These are phyloP conservation scores for Amazona vittata DNA, from an alignment of 2,113 vertebrate species.

Conservation along the genomic window DNA sequence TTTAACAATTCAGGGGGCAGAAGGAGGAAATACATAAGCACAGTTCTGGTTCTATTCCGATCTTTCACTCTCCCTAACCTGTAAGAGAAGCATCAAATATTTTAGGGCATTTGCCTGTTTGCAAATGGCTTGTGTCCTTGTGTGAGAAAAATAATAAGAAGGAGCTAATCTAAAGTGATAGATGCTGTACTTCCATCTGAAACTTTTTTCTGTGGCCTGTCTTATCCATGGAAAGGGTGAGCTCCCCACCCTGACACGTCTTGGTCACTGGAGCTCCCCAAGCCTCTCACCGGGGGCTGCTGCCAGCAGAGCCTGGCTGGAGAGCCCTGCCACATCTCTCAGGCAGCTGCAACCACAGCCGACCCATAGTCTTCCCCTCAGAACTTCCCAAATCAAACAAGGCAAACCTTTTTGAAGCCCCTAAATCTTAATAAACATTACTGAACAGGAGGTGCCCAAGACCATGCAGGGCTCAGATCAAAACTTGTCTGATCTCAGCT, in stretches of 20 bases:
- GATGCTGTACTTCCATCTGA: background rate
- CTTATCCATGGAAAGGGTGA: background rate
- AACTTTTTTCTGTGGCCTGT: background rate
- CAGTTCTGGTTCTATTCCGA: background rate
- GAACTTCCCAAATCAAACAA: background rate
- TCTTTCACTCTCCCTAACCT: background rate
- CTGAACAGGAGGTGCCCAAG: background rate
- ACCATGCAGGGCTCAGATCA: background rate
- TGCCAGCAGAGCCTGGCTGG: background rate
- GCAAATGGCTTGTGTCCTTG: background rate
- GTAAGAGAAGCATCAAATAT: background rate
- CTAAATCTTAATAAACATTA: background rate
- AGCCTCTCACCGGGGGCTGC: rapidly evolving
- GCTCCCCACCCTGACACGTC: rapidly evolving
- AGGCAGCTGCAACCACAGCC: background rate
- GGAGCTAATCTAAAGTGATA: background rate
- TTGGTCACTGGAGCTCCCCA: background rate
- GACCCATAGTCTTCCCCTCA: background rate
- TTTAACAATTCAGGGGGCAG: background rate
- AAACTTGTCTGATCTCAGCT: background rate
- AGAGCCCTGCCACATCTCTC: background rate
- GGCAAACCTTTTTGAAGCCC: background rate
- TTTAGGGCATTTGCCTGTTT: background rate
- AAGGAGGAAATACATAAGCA: background rate
- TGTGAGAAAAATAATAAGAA: background rate